phyloP scores from a whole-genome alignment of 2,113 vertebrate genomes.

The Muntiacus muntjak region DNA sequence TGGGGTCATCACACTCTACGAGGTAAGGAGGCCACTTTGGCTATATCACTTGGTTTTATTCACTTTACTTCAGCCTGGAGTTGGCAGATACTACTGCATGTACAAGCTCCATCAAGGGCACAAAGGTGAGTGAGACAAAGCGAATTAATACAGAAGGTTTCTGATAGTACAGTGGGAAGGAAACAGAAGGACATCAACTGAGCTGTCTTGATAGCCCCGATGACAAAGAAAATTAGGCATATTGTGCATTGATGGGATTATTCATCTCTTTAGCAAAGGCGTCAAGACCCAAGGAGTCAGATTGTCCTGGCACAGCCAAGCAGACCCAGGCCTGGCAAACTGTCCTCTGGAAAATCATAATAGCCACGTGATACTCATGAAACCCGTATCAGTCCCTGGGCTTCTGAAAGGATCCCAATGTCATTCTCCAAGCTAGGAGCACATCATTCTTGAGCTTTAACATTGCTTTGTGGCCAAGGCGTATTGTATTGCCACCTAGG shows the following conservation, averaged over 20 bases:
- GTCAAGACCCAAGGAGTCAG: background rate
- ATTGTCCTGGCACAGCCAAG: background rate
- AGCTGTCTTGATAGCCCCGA: background rate
- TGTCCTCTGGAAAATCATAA: background rate
- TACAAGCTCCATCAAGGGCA: background rate
- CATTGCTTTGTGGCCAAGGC: background rate
- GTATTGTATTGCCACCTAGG: background rate
- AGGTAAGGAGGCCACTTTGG: constrained; percentile 82
- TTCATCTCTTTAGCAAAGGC: background rate
- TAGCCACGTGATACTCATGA: background rate
- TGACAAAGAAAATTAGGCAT: background rate
- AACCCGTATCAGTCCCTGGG: background rate
- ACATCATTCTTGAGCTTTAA: background rate
- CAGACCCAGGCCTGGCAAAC: background rate
- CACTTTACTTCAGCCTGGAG: background rate
- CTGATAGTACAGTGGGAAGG: background rate
- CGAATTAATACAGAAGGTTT: background rate
- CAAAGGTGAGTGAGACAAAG: background rate
- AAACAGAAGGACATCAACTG: background rate
- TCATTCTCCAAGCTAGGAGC: background rate
- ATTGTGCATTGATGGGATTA: background rate
- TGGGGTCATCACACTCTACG: constrained; percentile 96
- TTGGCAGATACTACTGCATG: background rate
- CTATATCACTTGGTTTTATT: background rate
- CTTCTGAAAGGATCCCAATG: background rate